Base-by-base conservation (phyloP, 2,113 vertebrate species). In the Equus przewalskii region DNA sequence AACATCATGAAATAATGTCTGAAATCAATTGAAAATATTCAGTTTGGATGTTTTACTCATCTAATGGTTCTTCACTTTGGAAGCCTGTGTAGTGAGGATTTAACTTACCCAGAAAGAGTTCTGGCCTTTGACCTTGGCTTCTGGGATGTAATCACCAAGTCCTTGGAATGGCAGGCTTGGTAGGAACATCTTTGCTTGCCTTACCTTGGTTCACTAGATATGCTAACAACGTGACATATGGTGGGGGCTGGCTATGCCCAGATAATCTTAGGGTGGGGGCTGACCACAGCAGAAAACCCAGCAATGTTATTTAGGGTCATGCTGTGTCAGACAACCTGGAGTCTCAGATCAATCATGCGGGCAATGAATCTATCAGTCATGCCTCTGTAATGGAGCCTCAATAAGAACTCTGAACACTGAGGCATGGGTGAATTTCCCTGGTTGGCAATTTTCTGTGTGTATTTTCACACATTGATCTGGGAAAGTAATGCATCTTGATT, bases 101-200 rank as follows among this genome's bases (percentile, higher is more conserved):
- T 88, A 91, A 64, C 28, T 95, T 91, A 6, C 6, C 7, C 21
- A 1, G 4, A 7, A 69, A 80, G 41, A 64, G 22, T 49, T 81
- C 16, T 81, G n/a, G 51, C 16, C 22, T 88, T 91, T 91, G 22
- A 65, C 22, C 36, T 82, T 81, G 83, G n/a, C 69, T 95, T 72
- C 8, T 86, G 15, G 44, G 19, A 24, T 6, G 1, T 60, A 67
- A 60, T 49, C 76, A 19, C 3, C 67, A 58, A 83, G 21, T 7
- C 69, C 51, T 76, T 65, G 36, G 49, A 75, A 62, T 62, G 28
- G n/a, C 36, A 94, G 28, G 14, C 24, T 22, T 78, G 12, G 78
- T 14, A 80, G 12, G 3, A 70, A 2, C 67, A 46, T 82, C 65
- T 67, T 86, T 87, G 49, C 24, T 83, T 73, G 67, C n/a, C 76